A percentile compares a stretch with the other conserved stretches of the same genome.
These are phyloP conservation scores for Clarias laeviceps DNA, from an alignment of 2,797 vertebrate species.

Conservation along the genomic window DNA sequence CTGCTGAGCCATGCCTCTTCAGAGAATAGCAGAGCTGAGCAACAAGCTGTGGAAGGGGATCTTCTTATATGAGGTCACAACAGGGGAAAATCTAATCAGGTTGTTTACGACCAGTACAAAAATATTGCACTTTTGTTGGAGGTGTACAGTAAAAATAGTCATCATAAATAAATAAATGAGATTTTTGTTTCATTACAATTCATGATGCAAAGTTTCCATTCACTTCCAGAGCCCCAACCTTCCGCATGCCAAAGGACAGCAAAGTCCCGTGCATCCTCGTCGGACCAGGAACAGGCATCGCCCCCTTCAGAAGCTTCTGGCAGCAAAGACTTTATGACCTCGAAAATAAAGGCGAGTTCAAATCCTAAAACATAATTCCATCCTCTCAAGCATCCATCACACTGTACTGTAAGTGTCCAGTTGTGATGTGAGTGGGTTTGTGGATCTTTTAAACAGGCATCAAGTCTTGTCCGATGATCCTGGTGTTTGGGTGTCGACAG, in stretches of 20 bases:
- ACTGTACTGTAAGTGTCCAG: slow-evolving; percentile 3
- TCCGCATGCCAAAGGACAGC: slow-evolving; percentile 90
- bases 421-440: background rate
- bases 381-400: background rate
- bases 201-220: background rate
- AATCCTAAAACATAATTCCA: background rate
- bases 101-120: too few relatives aligned
- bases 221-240: slow-evolving; percentile 82
- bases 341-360: slow-evolving; percentile 82
- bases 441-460: slow-evolving; percentile 72
- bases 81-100: too few relatives aligned
- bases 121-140: background rate
- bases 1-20: too few relatives aligned
- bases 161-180: background rate
- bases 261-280: slow-evolving; percentile 93
- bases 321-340: slow-evolving; percentile 90
- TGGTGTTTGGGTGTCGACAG: slow-evolving; percentile 96
- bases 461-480: slow-evolving; percentile 88
- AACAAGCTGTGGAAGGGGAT: too few relatives aligned
- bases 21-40: too few relatives aligned
- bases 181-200: background rate
- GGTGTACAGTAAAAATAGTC: background rate
- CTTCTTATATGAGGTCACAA: too few relatives aligned
- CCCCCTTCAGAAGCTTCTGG: slow-evolving; percentile 99
- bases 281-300: slow-evolving; percentile 94